These are phyloP conservation scores for Brienomyrus brachyistius DNA, from an alignment of 2,113 vertebrate species.

Conservation along the genomic window DNA sequence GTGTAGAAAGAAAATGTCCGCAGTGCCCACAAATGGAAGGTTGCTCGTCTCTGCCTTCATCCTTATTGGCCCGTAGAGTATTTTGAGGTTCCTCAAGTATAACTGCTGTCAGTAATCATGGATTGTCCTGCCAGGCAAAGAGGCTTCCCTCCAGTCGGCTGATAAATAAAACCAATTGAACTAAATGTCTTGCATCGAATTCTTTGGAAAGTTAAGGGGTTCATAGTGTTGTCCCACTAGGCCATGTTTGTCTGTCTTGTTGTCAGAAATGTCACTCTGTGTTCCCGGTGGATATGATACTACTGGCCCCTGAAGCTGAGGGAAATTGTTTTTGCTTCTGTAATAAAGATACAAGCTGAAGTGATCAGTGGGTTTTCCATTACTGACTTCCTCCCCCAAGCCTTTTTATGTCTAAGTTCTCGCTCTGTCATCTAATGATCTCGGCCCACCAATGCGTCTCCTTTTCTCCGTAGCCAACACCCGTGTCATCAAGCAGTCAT, in stretches of 20 bases:
- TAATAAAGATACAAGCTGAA: not conserved
- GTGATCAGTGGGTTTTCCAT: not conserved
- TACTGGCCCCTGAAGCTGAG: not conserved
- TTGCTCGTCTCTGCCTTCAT: not conserved
- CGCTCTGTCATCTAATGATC: not conserved
- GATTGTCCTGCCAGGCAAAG: not conserved
- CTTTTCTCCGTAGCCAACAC: slow-evolving; percentile 75
- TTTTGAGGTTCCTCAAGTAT: not conserved
- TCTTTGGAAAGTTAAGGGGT: not conserved
- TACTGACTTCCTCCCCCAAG: not conserved
- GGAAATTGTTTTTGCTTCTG: not conserved
- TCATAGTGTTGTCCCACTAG: not conserved
- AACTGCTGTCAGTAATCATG: not conserved
- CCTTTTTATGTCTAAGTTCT: not conserved
- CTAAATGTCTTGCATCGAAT: not conserved
- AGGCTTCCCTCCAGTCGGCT: not conserved
- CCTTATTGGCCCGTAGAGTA: not conserved
- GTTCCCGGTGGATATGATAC: not conserved
- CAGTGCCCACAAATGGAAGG: not conserved
- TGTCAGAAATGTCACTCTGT: not conserved
- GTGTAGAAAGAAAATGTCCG: not conserved
- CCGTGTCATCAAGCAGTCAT: slow-evolving; percentile 91
- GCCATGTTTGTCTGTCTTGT: not conserved
- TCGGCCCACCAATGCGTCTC: not conserved
- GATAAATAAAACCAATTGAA: not conserved